These are phyloP conservation scores for Urophycis tenuis DNA, from an alignment of 2,797 vertebrate genomes.

Conservation along the genomic window DNA sequence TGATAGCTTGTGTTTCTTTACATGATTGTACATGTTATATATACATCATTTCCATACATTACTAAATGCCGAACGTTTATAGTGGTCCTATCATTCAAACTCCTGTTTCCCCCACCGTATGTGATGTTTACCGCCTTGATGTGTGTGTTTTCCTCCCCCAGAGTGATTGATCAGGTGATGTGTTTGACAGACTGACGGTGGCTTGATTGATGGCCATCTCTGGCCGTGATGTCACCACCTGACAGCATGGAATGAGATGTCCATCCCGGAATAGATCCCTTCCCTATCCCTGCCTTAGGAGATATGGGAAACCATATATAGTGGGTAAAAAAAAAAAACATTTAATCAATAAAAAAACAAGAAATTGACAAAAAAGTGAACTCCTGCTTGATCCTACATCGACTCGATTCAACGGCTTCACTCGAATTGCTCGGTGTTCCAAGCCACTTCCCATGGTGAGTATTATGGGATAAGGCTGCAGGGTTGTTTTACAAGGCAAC, in stretches of 20 bases:
- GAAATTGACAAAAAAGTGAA: conserved; percentile 29
- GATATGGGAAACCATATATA: conserved; percentile 38
- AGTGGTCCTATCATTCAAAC: background rate
- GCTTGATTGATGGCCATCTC: conserved; percentile 70
- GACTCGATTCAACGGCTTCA: conserved; percentile 23
- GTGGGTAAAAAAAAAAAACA: conserved; percentile 29
- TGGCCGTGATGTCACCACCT: conserved; percentile 65
- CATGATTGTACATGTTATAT: background rate
- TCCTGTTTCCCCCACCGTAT: background rate
- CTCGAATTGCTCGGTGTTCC: conserved; percentile 43
- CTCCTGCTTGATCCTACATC: conserved; percentile 28
- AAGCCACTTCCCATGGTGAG: conserved; percentile 40
- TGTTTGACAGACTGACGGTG: conserved; percentile 74
- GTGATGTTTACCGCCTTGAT: background rate
- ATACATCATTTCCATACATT: no score
- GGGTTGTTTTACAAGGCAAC: conserved; percentile 31
- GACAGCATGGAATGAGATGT: conserved; percentile 73
- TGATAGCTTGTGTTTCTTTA: background rate
- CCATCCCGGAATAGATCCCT: conserved; percentile 69
- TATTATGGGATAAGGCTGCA: conserved; percentile 42
- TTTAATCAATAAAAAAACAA: conserved; percentile 29
- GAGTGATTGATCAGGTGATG: conserved; percentile 76
- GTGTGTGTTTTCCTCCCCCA: conserved; percentile 56
- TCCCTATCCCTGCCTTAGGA: conserved; percentile 62
- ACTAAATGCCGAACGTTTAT: background rate